Evolutionary conservation across 2,888 invertebrate genomes (phyloP), one percentile per base, ranked within the genome.

Genomic region (Macrosoma leucophasiata): DNA sequence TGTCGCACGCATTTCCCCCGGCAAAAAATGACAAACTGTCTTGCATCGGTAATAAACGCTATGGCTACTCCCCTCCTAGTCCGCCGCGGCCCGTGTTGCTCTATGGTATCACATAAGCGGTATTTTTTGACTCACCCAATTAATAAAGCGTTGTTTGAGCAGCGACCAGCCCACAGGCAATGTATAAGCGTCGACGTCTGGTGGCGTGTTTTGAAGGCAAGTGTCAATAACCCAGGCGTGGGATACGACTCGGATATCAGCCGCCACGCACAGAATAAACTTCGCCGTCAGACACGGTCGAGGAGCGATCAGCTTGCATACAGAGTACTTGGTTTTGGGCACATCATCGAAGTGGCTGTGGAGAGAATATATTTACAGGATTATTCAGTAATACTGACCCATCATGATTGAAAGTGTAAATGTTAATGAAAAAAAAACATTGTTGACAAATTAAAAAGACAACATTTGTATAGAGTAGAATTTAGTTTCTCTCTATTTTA

Each of bases 251-350:
- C 77, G 58, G 0, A 93, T 85, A 37, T 89, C 89, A 1, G 87
- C 86, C 0, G 92, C 90, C 21, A 94, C 61, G 46, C 91, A 91
- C 46, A 89, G 87, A 47, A 94, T 84, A 65, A 90, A 92, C 58
- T 92, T 93, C 6, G 90, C 88, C 0, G 93, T 93, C 32, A 89
- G 79, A 50, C 91, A 91, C 21, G 91, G 90, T 9, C 89, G 85
- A 5, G 91, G 90, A 0, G 92, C 89, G 33, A 93, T 86, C 18
- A 90, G 70, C 48, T 81, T 86, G 45, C 87, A 87, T 1, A 71
- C 75, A 0, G 68, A 52, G 51, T 88, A 89, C 34, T 87, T 85
- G 35, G 62, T 79, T 45, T 76, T 73, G 6, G 58, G 88, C 35
- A 89, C 77, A 46, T 87, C 78, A 49, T 86, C 84, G 57, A 86